Conservation (phyloP, 2,888 invertebrate genomes). For the Rhaphigaster nebulosa region DNA sequence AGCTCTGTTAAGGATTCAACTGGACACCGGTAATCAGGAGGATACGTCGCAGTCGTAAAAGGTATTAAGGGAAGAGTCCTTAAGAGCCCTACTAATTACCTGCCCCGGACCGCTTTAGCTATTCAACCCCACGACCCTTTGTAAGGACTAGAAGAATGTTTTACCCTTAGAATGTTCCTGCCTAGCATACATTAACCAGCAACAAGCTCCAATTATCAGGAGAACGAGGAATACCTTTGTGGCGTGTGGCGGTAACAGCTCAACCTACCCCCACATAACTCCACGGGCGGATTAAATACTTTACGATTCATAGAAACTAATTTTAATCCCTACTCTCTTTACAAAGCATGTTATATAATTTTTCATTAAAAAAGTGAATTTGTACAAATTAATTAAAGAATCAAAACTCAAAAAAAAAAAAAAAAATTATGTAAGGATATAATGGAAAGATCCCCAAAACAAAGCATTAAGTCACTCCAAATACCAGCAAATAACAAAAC, state of each 20-base stretch:
- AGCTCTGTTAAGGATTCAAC: background rate
- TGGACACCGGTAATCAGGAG: constrained; percentile 3
- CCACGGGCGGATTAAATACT: background rate
- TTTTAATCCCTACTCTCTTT: too few relatives aligned
- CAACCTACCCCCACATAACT: background rate
- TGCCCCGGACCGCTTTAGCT: background rate
- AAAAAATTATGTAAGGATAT: too few relatives aligned
- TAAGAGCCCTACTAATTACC: background rate
- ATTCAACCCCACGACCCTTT: background rate
- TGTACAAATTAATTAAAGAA: too few relatives aligned
- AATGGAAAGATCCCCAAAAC: too few relatives aligned
- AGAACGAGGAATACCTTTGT: background rate
- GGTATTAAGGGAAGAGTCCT: background rate
- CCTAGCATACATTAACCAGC: background rate
- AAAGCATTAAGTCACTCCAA: too few relatives aligned
- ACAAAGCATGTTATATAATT: too few relatives aligned
- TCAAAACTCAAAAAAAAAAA: too few relatives aligned
- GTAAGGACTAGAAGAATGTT: background rate
- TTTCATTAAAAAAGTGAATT: too few relatives aligned
- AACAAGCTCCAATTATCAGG: constrained; percentile 1
- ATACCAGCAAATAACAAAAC: too few relatives aligned
- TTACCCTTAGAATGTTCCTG: too few relatives aligned
- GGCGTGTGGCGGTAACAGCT: background rate
- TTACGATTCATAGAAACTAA: background rate
- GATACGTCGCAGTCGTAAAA: background rate